Evolutionary conservation across 2,888 invertebrate species (phyloP), one percentile per base, ranked within the genome.

Genomic region (Zootermopsis nevadensis): DNA sequence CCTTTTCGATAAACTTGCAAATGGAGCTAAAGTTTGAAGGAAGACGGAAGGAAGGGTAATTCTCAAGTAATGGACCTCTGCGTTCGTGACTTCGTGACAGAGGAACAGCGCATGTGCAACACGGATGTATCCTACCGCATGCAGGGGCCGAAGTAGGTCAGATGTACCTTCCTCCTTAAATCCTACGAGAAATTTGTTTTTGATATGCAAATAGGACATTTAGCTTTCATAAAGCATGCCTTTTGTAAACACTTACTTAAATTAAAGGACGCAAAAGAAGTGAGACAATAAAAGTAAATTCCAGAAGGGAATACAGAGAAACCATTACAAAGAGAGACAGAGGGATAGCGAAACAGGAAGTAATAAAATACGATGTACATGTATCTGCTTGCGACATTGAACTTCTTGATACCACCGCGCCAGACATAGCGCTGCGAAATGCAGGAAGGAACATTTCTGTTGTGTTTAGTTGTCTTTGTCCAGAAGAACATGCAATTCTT

Each of bases 1-100:
- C 67, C 77, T 83, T 83, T 81, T 77, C 77, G 80, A 81, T 83
- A 76, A 83, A 76, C 74, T 83, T 76, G 74, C 74, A 66, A 80
- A 83, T 83, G 42, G 81, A 38, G 74, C 74, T 24, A 3, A 74
- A 77, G 79, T 79, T 67, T 82, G 69, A 74, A 22, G 74, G 74
- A 74, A 74, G 74, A 74, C 77, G 8, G 60, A n/a, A 60, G 48
- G 48, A 12, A 19, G 48, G 19, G 60, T n/a, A 27, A 60, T n/a
- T 10, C 60, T 60, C 60, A 60, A n/a, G 55, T 60, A 60, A 60
- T 60, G 60, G 60, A 60, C 60, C 27, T n/a, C 60, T 60, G n/a
- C n/a, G 15, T 15, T 12, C 8, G 48, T 15, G 10, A 48, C 8
- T n/a, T n/a, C n/a, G n/a, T 60, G 60, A 60, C 1, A 27, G 7